phyloP scores from a whole-genome alignment of 1,140 invertebrate genomes.

The Drosophila subobscura region DNA sequence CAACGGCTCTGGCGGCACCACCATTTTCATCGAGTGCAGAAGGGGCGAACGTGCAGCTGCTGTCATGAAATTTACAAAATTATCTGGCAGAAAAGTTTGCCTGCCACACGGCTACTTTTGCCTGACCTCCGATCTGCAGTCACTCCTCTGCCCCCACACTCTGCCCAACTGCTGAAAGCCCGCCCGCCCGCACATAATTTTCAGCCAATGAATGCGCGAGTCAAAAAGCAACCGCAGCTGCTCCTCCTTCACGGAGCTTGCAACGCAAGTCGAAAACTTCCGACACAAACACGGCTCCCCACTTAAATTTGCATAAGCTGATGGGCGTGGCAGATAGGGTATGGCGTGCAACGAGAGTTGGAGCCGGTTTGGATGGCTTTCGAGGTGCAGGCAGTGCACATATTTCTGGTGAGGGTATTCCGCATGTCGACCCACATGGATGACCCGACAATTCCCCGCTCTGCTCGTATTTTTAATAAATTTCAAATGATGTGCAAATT shows the following conservation, averaged over 20 bases:
- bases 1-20: not conserved
- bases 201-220: constrained; percentile 29
- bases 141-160: too few relatives aligned
- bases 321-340: not conserved
- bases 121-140: not conserved
- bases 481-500: constrained; percentile 59
- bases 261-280: constrained; percentile 10
- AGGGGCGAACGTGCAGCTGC: constrained; percentile 59
- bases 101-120: not conserved
- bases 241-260: not conserved
- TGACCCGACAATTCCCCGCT: not conserved
- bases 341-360: too few relatives aligned
- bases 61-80: constrained; percentile 69
- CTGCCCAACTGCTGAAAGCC: too few relatives aligned
- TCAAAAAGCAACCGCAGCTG: constrained; percentile 10
- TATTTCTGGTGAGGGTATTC: too few relatives aligned
- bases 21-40: constrained; percentile 51
- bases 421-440: too few relatives aligned
- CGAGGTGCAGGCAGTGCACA: too few relatives aligned
- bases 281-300: not conserved
- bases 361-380: too few relatives aligned
- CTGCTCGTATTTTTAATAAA: constrained; percentile 54
- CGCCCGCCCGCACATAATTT: constrained; percentile 42
- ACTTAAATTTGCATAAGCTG: constrained; percentile 37
- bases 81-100: constrained; percentile 29